Base-by-base conservation (phyloP, 2,888 invertebrate genomes). In the Lutraria lutraria region DNA sequence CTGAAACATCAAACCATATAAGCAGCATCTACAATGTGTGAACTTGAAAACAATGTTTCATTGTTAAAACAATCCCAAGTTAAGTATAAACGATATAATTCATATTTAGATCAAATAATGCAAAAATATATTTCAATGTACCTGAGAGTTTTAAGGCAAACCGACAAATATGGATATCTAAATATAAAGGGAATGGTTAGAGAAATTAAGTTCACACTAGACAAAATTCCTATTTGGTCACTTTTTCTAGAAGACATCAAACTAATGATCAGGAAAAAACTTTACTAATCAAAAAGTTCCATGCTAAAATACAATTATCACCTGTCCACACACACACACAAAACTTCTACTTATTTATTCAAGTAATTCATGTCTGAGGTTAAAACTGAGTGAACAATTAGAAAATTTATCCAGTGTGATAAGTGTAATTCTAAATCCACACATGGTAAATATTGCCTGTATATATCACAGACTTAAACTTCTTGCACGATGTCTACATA, bases 401-500 rank as follows among this genome's bases (percentile, higher is more conserved):
- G 76, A 31, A 76, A 31, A 34, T 76, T 76, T 19, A 31, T 34
- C 76, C 29, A 76, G 34, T 34, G 34, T 34, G 34, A 76, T 15
- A 76, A 34, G 76, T 12, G 6, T 19, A 76, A 76, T 76, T 76
- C 76, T 60, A 79, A 56, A 54, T 85, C 25, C 85, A 80, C 85
- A 80, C 80, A 80, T 60, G 56, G 79, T 34, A 60, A 79, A 43
- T 34, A n/a, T n/a, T 85, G 60, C 53, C 43, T 56, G 72, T 81
- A 63, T 53, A 34, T 87, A 87, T 87, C 87, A 87, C 87, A 87
- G 87, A 80, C 79, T 87, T 76, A 13, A 81, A 81, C 19, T 72
- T 25, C 56, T 81, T 84, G 80, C 85, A 85, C 85, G 60, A 80
- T 34, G 81, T 79, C 53, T 76, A 54, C 29, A 85, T 60, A 80